phyloP scores from a whole-genome alignment of 2,888 invertebrate genomes.

The Tridacna gigas region DNA sequence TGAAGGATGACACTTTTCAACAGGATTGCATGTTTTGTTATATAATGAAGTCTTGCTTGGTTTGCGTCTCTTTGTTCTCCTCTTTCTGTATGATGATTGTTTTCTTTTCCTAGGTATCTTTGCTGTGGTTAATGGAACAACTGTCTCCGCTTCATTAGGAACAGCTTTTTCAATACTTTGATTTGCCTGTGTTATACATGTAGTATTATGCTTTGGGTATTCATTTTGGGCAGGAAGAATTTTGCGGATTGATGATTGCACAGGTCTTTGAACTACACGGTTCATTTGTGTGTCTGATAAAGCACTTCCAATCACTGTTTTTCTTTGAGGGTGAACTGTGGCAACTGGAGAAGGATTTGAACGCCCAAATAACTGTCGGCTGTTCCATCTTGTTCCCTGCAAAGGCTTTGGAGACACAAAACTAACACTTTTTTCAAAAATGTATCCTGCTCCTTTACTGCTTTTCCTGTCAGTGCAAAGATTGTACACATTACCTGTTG shows the following conservation, averaged over 20 bases:
- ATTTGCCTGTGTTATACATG: neutral
- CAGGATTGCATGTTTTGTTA: neutral
- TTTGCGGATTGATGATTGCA: neutral
- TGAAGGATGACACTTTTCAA: neutral
- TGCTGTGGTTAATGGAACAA: neutral
- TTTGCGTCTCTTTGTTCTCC: constrained; percentile 4
- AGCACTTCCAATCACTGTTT: neutral
- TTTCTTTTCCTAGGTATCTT: constrained; percentile 12
- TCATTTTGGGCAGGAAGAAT: neutral
- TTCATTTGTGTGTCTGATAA: neutral
- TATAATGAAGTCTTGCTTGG: neutral
- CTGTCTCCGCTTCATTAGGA: neutral
- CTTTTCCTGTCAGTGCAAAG: neutral
- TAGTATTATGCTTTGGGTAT: neutral
- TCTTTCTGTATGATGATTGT: neutral
- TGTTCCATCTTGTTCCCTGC: constrained; percentile 60
- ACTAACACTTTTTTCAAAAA: constrained; percentile 48
- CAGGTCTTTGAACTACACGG: too few species aligned
- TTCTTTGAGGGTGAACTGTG: constrained; percentile 68
- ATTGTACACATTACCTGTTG: constrained; percentile 21
- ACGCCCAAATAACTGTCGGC: constrained; percentile 61
- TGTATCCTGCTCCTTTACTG: constrained; percentile 8
- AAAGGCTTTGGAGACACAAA: constrained; percentile 59
- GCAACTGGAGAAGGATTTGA: constrained; percentile 70
- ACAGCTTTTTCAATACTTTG: neutral